Evolutionary conservation across 2,113 vertebrate species (phyloP).

Genomic region (Cromileptes altivelis): DNA sequence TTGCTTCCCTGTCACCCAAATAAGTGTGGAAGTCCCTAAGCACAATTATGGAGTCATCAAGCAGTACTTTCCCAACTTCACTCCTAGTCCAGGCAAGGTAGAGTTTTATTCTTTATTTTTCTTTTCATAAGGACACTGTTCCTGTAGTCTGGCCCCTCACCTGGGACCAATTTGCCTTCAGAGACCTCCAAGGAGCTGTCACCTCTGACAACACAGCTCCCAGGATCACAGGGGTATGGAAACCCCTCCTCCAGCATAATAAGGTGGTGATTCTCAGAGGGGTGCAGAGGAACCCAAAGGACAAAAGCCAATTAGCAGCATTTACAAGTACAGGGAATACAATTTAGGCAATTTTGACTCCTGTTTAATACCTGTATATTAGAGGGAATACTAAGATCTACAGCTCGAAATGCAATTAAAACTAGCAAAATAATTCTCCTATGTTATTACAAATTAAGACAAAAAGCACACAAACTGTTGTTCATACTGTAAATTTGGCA

Average conservation of each 20-base stretch:
- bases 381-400: background rate
- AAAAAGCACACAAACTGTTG: no score
- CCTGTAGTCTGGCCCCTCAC: background rate
- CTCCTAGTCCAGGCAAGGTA: background rate
- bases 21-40: background rate
- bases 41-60: background rate
- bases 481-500: no score
- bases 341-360: background rate
- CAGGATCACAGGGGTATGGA: slow-evolving; percentile 2
- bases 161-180: slow-evolving; percentile 28
- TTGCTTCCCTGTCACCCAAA: background rate
- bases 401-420: slow-evolving; percentile 4
- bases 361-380: background rate
- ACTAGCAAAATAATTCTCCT: background rate
- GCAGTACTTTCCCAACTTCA: background rate
- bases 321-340: background rate
- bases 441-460: background rate
- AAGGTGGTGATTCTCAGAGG: slow-evolving; percentile 5
- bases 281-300: background rate
- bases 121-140: background rate
- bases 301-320: slow-evolving; percentile 20
- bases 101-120: no score
- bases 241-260: background rate
- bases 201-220: slow-evolving; percentile 27
- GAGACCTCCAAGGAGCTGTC: slow-evolving; percentile 11